Conservation (phyloP, 2,113 vertebrate species). For the Manacus vitellinus region DNA sequence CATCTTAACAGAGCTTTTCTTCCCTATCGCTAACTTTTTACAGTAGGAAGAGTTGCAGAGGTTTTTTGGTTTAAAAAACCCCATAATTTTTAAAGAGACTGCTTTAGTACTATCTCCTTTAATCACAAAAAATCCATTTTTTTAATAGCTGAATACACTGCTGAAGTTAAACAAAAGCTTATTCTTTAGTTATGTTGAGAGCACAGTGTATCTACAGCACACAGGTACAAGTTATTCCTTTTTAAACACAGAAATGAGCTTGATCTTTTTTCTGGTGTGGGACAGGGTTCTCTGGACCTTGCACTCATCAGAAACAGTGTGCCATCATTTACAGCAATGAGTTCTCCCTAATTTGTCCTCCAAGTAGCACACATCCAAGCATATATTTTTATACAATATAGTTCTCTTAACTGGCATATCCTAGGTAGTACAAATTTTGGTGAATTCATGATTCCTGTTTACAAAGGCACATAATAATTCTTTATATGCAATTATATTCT, state of each 20-base stretch:
- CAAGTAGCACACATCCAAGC: neutral
- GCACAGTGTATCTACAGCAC: neutral
- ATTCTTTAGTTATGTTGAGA: neutral
- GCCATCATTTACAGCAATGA: neutral
- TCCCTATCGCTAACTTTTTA: neutral
- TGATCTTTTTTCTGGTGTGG: neutral
- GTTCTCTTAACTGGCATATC: neutral
- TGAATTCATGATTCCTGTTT: neutral
- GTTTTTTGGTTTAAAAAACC: neutral
- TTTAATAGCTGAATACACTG: neutral
- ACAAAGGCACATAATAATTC: neutral
- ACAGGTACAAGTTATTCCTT: neutral
- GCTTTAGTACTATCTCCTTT: neutral
- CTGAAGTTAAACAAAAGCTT: neutral
- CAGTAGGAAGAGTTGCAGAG: neutral
- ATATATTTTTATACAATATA: neutral
- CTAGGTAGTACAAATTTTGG: neutral
- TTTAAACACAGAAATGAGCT: neutral
- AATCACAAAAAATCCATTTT: neutral
- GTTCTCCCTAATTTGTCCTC: neutral
- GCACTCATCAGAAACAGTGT: neutral
- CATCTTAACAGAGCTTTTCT: neutral
- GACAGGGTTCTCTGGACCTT: neutral
- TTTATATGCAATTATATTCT: neutral
- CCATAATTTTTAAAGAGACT: neutral